These are phyloP conservation scores for Wasmannia auropunctata DNA, from an alignment of 1,140 invertebrate genomes.

Conservation along the genomic window DNA sequence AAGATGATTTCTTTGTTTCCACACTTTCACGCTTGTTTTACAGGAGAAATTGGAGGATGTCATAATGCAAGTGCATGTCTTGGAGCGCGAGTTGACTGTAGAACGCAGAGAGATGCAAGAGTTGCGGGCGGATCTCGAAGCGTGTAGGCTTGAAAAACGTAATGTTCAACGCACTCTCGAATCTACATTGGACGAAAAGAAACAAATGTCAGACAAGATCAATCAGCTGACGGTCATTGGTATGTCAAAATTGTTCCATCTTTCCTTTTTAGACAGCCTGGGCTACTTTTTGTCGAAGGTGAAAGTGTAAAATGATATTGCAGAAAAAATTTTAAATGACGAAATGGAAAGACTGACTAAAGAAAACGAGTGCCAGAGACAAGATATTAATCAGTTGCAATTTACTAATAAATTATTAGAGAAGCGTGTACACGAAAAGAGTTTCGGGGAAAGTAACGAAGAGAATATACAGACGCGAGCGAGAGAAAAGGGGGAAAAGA, in stretches of 20 bases:
- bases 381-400: conserved; percentile 83
- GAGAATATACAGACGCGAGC: neutral
- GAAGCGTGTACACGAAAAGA: conserved; percentile 56
- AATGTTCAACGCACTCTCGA: conserved; percentile 87
- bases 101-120: conserved; percentile 84
- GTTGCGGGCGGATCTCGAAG: conserved; percentile 84
- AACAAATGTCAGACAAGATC: conserved; percentile 84
- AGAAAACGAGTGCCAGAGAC: conserved; percentile 80
- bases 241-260: conserved; percentile 69
- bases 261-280: conserved; percentile 10
- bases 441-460: conserved; percentile 23
- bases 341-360: conserved; percentile 84
- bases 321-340: conserved; percentile 85
- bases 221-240: conserved; percentile 85
- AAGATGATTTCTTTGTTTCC: conserved; percentile 43
- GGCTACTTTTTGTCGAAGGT: neutral
- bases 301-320: conserved; percentile 62
- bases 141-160: conserved; percentile 84
- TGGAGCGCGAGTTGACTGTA: conserved; percentile 84
- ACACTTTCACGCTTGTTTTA: conserved; percentile 69
- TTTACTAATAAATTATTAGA: conserved; percentile 73
- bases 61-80: conserved; percentile 82
- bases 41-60: conserved; percentile 85
- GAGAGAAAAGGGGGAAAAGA: conserved; percentile 66
- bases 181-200: conserved; percentile 87